Base-by-base conservation (phyloP, 2,888 invertebrate genomes). In the Pammene aurita region DNA sequence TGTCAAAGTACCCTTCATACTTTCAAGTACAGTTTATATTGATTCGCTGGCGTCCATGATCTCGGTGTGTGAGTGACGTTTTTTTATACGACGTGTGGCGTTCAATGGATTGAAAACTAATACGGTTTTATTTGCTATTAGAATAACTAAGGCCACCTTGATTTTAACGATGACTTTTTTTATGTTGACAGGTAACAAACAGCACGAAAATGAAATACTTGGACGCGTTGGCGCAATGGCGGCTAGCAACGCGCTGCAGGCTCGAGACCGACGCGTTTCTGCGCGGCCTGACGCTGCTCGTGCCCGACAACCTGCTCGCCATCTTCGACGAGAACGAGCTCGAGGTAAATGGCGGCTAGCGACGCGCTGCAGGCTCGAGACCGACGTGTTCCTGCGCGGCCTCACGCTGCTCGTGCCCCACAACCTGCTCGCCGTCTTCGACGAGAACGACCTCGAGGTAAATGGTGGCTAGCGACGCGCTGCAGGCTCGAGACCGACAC, bases 251-350 rank as follows among this genome's bases (percentile, higher is more conserved):
- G 75, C 95, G 95, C 74, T 96, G 97, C 75, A 95, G 96, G 73
- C 95, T 95, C 66, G 98, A 98, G 93, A 94, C 97, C 57, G 97
- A 96, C 81, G 95, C 96, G 75, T 98, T 98, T 91, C 94, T 98
- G 58, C 96, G 97, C 80, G 98, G 98, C 0, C 94, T 98, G 64
- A 96, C 97, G 87, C 96, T 97, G 85, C 95, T 98, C 52, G 97
- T 98, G 81, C 98, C 98, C 5, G 97, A 97, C 89, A 97, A 97
- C 91, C 94, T 98, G 77, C 94, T 98, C 72, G 97, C 97, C 82
- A 98, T 98, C 85, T 98, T 98, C 89, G 98, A 98, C 90, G 98
- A 98, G 90, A 97, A 98, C 89, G 98, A 98, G 90, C 93, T 98
- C 35, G 98, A 98, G 96, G 97, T 97, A 26, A 50, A n/a, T 97